Percentiles rank a stretch among this genome's conserved stretches.
These are phyloP conservation scores for Gymnobelideus leadbeateri DNA, from an alignment of 2,113 vertebrate genomes.

Conservation along the genomic window DNA sequence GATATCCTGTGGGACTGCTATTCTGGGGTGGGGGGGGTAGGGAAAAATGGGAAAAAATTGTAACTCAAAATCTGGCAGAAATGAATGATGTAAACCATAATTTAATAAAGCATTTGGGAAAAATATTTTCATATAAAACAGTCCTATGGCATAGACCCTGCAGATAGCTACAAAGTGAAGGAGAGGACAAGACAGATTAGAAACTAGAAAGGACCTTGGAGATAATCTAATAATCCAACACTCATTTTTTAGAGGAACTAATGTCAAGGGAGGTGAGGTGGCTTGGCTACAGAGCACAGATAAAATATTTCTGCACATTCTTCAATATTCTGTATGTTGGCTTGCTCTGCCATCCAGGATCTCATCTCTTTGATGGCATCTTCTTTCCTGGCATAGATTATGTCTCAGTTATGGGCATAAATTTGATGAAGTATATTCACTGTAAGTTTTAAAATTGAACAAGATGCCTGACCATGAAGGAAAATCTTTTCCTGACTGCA, in stretches of 20 bases:
- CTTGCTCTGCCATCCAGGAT: slow-evolving; percentile 77
- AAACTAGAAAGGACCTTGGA: neutral
- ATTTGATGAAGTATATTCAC: slow-evolving; percentile 66
- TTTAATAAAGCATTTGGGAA: too few relatives aligned
- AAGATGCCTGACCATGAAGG: neutral
- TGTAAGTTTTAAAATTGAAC: slow-evolving; percentile 67
- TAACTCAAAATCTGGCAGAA: too few relatives aligned
- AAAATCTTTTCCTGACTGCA: neutral
- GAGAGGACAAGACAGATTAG: neutral
- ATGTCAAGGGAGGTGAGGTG: neutral
- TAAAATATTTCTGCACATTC: slow-evolving; percentile 78
- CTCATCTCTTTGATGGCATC: slow-evolving; percentile 74
- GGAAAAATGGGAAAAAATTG: too few relatives aligned
- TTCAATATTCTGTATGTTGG: slow-evolving; percentile 60
- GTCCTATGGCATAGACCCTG: neutral
- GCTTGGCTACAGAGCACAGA: neutral
- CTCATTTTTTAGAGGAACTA: neutral
- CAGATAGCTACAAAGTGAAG: neutral
- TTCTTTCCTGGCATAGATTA: slow-evolving; percentile 80
- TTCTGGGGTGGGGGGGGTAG: too few relatives aligned
- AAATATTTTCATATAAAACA: neutral
- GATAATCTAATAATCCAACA: neutral
- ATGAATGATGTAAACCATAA: too few relatives aligned
- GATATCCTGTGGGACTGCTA: too few relatives aligned
- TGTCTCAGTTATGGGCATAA: slow-evolving; percentile 64